A percentile compares a stretch with the other conserved stretches of the same genome.
These are phyloP conservation scores for Schizaphis graminum DNA, from an alignment of 2,888 invertebrate species.

Conservation along the genomic window DNA sequence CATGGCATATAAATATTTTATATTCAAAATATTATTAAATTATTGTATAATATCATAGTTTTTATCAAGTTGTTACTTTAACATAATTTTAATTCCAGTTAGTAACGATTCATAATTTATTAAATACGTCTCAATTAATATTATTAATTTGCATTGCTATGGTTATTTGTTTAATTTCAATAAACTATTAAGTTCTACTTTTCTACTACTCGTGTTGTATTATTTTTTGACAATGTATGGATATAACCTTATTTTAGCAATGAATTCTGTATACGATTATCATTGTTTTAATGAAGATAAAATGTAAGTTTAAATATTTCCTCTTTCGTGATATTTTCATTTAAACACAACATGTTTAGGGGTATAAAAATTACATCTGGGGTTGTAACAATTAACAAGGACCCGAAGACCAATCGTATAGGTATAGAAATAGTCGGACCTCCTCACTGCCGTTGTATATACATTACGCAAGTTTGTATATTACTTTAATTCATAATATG, in stretches of 20 bases:
- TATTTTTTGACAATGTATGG: slow-evolving; percentile 19
- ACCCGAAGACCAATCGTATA: slow-evolving; percentile 89
- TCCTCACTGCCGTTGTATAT: slow-evolving; percentile 94
- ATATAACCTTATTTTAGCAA: slow-evolving; percentile 69
- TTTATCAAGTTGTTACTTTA: background rate
- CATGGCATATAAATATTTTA: background rate
- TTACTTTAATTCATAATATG: background rate
- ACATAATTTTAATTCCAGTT: background rate
- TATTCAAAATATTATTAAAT: background rate
- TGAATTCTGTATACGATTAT: slow-evolving; percentile 76
- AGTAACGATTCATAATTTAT: background rate
- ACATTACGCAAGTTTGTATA: slow-evolving; percentile 89
- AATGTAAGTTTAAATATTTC: slow-evolving; percentile 73
- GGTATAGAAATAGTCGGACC: slow-evolving; percentile 99
- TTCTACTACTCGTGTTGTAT: background rate
- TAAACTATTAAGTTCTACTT: background rate
- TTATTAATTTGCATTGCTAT: background rate
- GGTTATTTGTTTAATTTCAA: background rate
- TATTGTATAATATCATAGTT: background rate
- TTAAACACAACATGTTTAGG: slow-evolving; percentile 74
- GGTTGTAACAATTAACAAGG: slow-evolving; percentile 89
- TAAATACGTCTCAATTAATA: background rate
- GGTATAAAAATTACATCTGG: slow-evolving; percentile 98
- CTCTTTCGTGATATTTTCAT: slow-evolving; percentile 47
- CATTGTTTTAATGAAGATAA: slow-evolving; percentile 88